Evolutionary conservation across 1,140 invertebrate species (phyloP).

Genomic region (Alviniconcha marisindica): DNA sequence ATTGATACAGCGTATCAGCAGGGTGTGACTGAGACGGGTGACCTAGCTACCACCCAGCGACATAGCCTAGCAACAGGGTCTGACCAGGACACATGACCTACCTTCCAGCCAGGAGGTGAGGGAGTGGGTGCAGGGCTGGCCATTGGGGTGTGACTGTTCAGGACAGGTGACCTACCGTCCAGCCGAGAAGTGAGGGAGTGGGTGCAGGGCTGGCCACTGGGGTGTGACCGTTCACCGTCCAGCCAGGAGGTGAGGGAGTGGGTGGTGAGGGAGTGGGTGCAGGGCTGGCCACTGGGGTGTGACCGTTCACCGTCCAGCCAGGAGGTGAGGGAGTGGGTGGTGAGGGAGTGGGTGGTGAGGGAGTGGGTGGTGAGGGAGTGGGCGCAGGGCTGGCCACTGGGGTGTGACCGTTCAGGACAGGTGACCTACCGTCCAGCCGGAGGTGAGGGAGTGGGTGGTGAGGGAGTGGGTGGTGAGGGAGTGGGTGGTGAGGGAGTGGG

Average conservation of each 20-base stretch:
- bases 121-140: slow-evolving; percentile 71
- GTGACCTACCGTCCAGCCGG: too few species aligned
- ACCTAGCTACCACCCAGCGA: too few species aligned
- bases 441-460: not conserved
- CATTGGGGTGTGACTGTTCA: slow-evolving; percentile 63
- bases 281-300: slow-evolving; percentile 71
- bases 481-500: slow-evolving; percentile 63
- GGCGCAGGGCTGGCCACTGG: slow-evolving; percentile 70
- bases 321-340: slow-evolving; percentile 67
- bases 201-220: slow-evolving; percentile 72
- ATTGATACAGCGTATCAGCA: too few species aligned
- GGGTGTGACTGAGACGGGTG: too few species aligned
- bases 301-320: slow-evolving; percentile 72
- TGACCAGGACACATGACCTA: too few species aligned
- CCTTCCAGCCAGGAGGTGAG: slow-evolving; percentile 69
- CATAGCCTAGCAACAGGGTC: too few species aligned
- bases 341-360: slow-evolving; percentile 61
- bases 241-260: too few species aligned
- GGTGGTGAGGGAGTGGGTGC: slow-evolving; percentile 67
- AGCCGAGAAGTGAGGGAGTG: slow-evolving; percentile 73
- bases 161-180: slow-evolving; percentile 58
- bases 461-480: not conserved
- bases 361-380: slow-evolving; percentile 60
- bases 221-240: too few species aligned
- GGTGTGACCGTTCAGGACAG: too few species aligned